phyloP scores from a whole-genome alignment of 2,888 invertebrate genomes.

The Agrypnus murinus region DNA sequence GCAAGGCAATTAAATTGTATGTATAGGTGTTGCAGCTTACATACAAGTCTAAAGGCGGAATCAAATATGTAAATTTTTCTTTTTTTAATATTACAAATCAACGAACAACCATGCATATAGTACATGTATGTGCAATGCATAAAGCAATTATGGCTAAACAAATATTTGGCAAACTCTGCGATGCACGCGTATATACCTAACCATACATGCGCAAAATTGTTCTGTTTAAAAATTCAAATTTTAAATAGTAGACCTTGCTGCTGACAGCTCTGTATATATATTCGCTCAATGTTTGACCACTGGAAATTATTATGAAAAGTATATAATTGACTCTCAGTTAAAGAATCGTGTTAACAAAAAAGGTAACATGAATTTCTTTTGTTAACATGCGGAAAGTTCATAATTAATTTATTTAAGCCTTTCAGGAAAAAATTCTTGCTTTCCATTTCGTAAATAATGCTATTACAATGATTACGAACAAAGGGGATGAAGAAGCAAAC shows the following conservation, averaged over 20 bases:
- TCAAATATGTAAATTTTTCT: too few species aligned
- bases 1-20: constrained; percentile 23
- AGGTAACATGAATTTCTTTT: too few species aligned
- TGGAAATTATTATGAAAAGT: constrained; percentile 8
- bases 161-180: constrained; percentile 44
- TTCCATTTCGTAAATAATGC: too few species aligned
- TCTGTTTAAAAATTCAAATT: constrained; percentile 48
- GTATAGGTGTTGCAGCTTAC: not conserved
- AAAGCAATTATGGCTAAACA: constrained; percentile 49
- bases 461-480: too few species aligned
- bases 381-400: too few species aligned
- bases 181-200: constrained; percentile 33
- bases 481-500: constrained; percentile 9
- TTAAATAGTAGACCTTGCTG: constrained; percentile 41
- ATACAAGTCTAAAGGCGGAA: too few species aligned
- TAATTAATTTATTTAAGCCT: too few species aligned
- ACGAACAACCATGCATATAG: too few species aligned
- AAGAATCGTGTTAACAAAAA: not conserved
- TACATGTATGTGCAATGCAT: constrained; percentile 36
- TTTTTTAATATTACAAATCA: too few species aligned
- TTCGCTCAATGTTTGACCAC: constrained; percentile 27
- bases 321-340: not conserved
- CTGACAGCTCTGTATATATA: constrained; percentile 35
- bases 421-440: too few species aligned
- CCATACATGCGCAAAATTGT: constrained; percentile 43